phyloP scores from a whole-genome alignment of 1,140 invertebrate genomes.

The Meteorus sp. region DNA sequence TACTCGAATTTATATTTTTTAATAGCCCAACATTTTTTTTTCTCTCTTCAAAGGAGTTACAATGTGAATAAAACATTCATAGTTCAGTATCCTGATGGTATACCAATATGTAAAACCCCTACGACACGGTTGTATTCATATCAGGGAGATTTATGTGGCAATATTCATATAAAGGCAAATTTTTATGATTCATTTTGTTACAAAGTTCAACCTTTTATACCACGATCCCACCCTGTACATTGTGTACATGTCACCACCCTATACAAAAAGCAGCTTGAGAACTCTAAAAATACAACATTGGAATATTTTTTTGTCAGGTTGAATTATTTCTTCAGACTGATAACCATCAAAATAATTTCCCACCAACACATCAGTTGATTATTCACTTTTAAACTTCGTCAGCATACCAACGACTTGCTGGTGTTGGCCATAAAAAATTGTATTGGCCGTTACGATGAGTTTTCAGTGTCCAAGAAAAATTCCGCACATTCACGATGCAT shows the following conservation, averaged over 20 bases:
- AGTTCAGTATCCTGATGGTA: too few species aligned
- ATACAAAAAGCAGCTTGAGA: too few species aligned
- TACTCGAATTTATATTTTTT: constrained; percentile 48
- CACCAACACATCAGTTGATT: too few species aligned
- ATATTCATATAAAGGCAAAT: constrained; percentile 35
- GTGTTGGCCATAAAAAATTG: too few species aligned
- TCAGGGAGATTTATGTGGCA: constrained; percentile 39
- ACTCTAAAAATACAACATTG: constrained; percentile 26
- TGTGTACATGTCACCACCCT: too few species aligned
- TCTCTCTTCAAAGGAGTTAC: too few species aligned
- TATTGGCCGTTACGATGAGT: too few species aligned
- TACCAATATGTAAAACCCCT: constrained; percentile 37
- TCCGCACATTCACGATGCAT: not conserved
- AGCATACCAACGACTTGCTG: too few species aligned
- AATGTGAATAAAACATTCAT: constrained; percentile 34
- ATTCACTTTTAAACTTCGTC: too few species aligned
- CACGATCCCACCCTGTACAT: not conserved
- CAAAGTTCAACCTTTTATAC: constrained; percentile 50
- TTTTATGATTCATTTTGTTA: constrained; percentile 55
- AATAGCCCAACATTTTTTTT: constrained; percentile 49
- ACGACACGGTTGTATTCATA: constrained; percentile 41
- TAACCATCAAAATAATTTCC: too few species aligned
- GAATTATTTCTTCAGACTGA: too few species aligned
- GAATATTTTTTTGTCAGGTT: not conserved
- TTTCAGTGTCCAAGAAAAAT: constrained; percentile 3